These are phyloP conservation scores for Coremacera marginata DNA, from an alignment of 2,888 invertebrate species.

Conservation along the genomic window DNA sequence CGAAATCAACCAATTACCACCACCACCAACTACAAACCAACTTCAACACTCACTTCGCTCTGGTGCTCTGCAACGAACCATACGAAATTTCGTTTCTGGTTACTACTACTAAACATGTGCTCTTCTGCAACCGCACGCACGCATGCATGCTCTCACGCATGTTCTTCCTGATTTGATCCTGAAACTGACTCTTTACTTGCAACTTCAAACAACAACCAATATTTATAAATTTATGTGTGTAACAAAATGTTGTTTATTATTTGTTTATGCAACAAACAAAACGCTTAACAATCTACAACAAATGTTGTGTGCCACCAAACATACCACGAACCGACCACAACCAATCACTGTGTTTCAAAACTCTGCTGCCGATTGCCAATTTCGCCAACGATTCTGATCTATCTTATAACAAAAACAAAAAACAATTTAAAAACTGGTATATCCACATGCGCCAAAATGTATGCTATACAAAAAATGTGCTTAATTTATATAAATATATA, in stretches of 20 bases:
- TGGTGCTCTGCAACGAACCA: constrained; percentile 35
- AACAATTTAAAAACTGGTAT: constrained; percentile 10
- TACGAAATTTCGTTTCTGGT: constrained; percentile 20
- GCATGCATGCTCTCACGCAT: constrained; percentile 12
- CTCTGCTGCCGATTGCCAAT: constrained; percentile 43
- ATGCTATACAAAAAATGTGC: constrained; percentile 21
- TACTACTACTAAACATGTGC: background rate
- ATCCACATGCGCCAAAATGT: constrained; percentile 27
- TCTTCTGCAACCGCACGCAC: constrained; percentile 22
- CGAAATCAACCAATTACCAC: background rate
- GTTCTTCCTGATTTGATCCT: constrained; percentile 36
- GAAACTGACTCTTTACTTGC: constrained; percentile 7
- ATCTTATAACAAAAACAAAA: constrained; percentile 42
- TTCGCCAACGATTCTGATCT: constrained; percentile 42
- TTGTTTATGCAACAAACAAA: constrained; percentile 20
- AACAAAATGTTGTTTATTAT: constrained; percentile 14
- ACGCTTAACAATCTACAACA: constrained; percentile 27
- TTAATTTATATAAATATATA: constrained; percentile 6
- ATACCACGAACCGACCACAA: constrained; percentile 44
- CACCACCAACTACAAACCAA: constrained; percentile 14
- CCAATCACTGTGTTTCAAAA: constrained; percentile 27
- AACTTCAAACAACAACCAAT: constrained; percentile 15
- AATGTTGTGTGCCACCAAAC: constrained; percentile 41
- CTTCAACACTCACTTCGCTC: constrained; percentile 32
- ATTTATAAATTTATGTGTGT: background rate